Base-by-base conservation (phyloP, 2,888 invertebrate species). In the Meghimatium bilineatum region DNA sequence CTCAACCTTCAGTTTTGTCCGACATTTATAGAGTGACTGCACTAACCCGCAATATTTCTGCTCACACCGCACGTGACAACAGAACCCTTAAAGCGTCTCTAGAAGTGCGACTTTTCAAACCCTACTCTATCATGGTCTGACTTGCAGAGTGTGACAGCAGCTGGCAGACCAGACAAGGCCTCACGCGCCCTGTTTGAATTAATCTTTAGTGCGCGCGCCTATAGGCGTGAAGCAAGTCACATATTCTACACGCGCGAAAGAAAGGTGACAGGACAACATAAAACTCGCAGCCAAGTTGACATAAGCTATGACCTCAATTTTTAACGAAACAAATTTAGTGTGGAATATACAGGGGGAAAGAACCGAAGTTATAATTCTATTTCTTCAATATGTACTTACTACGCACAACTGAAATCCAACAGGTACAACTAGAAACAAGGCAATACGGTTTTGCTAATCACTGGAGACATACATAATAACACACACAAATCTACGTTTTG, bases 71-170 rank as follows among this genome's bases (percentile, higher is more conserved):
- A 72, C 26, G 72, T 49, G 72, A 44, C n/a, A 72, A 72, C 12
- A 49, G 14, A 29, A 29, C n/a, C 72, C 29, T 44, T 36, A 49
- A 72, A 38, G 44, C 3, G 23, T 23, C 10, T 49, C 17, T 10
- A 44, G 17, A n/a, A 29, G 44, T 72, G 72, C 44, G 29, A 44
- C 3, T 26, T 72, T 72, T 44, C 72, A 0, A 38, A 36, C 71
- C 38, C 32, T 20, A 6, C 44, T 34, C 14, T 34, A 56, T 56
- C 36, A 0, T 38, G 44, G 5, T 72, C 44, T 5, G 12, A 72
- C 44, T 72, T 1, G 23, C 10, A 12, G 29, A 44, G 72, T 72
- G 49, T 72, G 72, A 72, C 72, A 72, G 49, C 72, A 72, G 72
- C 38, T 49, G 69, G 69, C 36, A 20, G 8, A 34, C 44, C 29